Base-by-base conservation (phyloP, 2,113 vertebrate species). In the Lampris megalopsis region DNA sequence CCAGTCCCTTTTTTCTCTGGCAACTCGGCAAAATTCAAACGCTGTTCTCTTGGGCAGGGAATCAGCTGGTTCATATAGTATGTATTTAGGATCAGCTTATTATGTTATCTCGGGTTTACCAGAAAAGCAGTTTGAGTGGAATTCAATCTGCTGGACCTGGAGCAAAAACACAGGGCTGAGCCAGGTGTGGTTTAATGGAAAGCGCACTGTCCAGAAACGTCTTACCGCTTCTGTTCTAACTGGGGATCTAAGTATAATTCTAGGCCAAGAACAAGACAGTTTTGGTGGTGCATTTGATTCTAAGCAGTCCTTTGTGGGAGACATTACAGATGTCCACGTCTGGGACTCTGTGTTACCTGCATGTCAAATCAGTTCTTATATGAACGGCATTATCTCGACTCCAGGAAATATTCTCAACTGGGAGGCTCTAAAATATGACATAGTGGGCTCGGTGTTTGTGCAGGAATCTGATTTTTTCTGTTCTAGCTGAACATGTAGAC, bases 61-160 rank as follows among this genome's bases (percentile, higher is more conserved):
- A 1, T 5, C 3, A 2, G 9, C 4, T 24, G n/a, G 48, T 1
- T 45, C 24, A 24, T 24, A 73, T 11, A 6, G 59, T 68, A 24
- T n/a, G 47, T 35, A 52, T 75, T 4, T 6, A 2, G 5, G 43
- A 13, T 2, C 5, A 11, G 4, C 13, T 0, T 6, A 7, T 38
- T 2, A 1, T n/a, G 4, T 7, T 76, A 70, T 38, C 6, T 1
- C 6, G 56, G 73, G 50, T 36, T 81, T 45, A 24, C 24, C 37
- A 10, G 66, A 69, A 38, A 41, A 64, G 11, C 5, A 24, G 3
- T 73, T 73, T 8, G 37, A 48, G 40, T 81, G 74, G 78, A 65
- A 77, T 71, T 85, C 82, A 2, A n/a, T 77, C 2, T 85, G 82
- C 3, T 64, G 42, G 35, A 85, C 78, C n/a, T 85, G 82, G 82